Evolutionary conservation across 2,797 vertebrate genomes (phyloP), one percentile per base, ranked within the genome.

Genomic region (Galago senegalensis): DNA sequence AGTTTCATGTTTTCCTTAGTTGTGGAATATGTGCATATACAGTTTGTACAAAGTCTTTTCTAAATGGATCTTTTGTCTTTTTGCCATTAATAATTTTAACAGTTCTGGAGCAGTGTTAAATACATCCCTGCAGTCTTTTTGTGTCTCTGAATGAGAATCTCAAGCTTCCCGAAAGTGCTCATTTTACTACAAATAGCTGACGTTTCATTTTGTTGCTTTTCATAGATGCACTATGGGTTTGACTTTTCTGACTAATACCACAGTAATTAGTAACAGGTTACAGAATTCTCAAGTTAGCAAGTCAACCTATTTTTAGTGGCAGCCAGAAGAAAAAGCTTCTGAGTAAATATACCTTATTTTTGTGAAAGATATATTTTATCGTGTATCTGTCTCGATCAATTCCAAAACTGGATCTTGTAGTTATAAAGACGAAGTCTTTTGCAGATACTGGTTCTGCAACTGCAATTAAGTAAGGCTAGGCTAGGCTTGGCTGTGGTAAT

Each of bases 251-350:
- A 97, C 96, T 81, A 94, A 94, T 58, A 80, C 29, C 37, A 29
- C 85, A 56, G 88, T 96, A 97, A 58, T 98, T 95, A 96, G 94
- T 25, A 85, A 95, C 93, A 82, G 76, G 88, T 61, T 95, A 2
- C 49, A 94, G 94, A 97, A 89, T 87, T 97, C 92, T 97, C 96
- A 97, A 97, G 96, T 96, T 96, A 96, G 96, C 96, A 81, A 80
- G 83, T 92, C 95, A 96, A 37, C 72, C 34, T 98, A n/a, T 95
- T 98, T 98, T 97, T 93, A 91, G 97, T 91, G 40, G 90, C 46
- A 65, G 82, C 61, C 93, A 61, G 89, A 97, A 96, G 97, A 95
- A 87, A 75, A 92, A 34, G 87, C 94, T 84, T 14, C 96, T 94
- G 94, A 92, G 70, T 73, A 93, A 90, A 94, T 85, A 94, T 85